Evolutionary conservation across 2,113 vertebrate genomes (phyloP), one percentile per base, ranked within the genome.

Genomic region (Chamaea fasciata): DNA sequence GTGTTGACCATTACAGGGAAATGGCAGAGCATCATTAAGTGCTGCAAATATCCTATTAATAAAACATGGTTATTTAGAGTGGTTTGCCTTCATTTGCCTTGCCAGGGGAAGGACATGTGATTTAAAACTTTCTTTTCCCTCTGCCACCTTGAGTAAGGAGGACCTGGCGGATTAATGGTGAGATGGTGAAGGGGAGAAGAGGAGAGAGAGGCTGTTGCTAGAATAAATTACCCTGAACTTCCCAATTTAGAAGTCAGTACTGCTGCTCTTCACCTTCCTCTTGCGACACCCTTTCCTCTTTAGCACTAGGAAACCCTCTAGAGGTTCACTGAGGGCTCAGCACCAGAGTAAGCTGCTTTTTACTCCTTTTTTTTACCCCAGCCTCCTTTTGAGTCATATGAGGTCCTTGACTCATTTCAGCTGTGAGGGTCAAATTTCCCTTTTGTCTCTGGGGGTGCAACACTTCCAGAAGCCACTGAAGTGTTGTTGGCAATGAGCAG

Each of bases 11-110:
- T 91, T 77, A 83, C 63, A 83, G 64, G 33, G 67, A 77, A 82
- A 85, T 71, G 41, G 49, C 84, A 57, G 57, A 63, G 75, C 79
- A 64, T 89, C 85, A 53, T 86, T 92, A 90, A 76, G 11, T 83
- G 62, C 71, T 95, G 60, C 80, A 96, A 95, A 92, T 89, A 87
- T 26, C 53, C 50, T n/a, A n/a, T 87, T 93, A 94, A 74, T 90
- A 70, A 91, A 91, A n/a, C 63, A 59, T 3, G 1, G 49, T 81
- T 77, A 70, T 80, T 97, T 94, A 88, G 65, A 67, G 55, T 63
- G 52, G 39, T 57, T 82, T 76, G 83, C 67, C 64, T 57, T 92
- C 39, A 83, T 92, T 91, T 97, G 71, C 77, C 67, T 65, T 52
- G 35, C 23, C 65, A 55, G 26, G 44, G 26, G 27, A 90, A 75